Evolutionary conservation across 2,888 invertebrate genomes (phyloP).

Genomic region (Aphodius granarius): DNA sequence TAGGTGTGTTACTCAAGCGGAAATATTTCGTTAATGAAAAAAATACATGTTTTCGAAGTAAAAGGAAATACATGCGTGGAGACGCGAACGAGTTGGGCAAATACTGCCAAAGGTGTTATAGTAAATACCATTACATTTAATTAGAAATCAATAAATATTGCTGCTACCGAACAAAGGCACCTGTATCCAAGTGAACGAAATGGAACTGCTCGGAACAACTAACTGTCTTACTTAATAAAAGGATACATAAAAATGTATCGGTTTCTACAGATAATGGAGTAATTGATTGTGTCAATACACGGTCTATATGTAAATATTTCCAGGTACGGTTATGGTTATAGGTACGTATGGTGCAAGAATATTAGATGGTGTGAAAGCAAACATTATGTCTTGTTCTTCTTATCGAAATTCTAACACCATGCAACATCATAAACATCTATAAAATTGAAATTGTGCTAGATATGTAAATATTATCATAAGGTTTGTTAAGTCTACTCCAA

Average conservation of each 20-base stretch:
- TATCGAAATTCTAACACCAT: not conserved
- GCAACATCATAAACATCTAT: not conserved
- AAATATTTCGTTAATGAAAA: constrained; percentile 8
- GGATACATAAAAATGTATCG: not conserved
- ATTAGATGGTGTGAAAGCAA: not conserved
- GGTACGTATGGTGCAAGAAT: not conserved
- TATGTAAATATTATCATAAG: too few species aligned
- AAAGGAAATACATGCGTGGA: constrained; percentile 7
- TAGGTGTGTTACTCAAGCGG: not conserved
- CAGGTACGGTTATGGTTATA: not conserved
- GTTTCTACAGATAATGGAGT: not conserved
- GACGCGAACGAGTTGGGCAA: constrained; percentile 3
- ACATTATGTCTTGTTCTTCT: not conserved
- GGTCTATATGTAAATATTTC: not conserved
- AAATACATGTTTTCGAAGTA: constrained; percentile 15
- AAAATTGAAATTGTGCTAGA: too few species aligned
- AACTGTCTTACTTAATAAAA: not conserved
- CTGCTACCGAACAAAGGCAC: not conserved
- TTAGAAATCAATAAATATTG: constrained; percentile 10
- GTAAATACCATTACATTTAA: constrained; percentile 7
- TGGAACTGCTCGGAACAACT: not conserved
- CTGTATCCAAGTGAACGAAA: not conserved
- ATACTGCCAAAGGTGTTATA: constrained; percentile 12
- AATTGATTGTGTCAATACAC: not conserved
- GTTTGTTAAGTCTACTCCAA: too few species aligned